Evolutionary conservation across 2,113 vertebrate genomes (phyloP).

Genomic region (Cephalopholis sonnerati): DNA sequence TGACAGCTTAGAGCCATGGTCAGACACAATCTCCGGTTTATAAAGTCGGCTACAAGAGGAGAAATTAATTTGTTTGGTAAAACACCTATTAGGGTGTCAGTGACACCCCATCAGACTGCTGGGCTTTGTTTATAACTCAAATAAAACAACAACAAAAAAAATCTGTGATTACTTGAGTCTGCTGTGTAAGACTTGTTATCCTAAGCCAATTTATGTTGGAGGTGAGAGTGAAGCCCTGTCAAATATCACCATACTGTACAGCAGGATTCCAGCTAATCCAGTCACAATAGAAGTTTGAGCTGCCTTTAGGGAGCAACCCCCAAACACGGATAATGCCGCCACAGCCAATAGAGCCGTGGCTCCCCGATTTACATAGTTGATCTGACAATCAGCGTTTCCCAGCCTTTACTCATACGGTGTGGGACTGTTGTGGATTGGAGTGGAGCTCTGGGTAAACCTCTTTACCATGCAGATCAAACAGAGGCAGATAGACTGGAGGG

Average conservation of each 20-base stretch:
- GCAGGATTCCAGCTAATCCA: constrained; percentile 58
- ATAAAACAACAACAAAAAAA: background rate
- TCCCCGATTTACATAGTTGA: constrained; percentile 51
- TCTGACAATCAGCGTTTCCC: constrained; percentile 61
- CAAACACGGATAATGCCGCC: constrained; percentile 52
- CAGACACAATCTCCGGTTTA: constrained; percentile 44
- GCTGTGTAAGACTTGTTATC: background rate
- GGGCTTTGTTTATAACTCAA: constrained; percentile 29
- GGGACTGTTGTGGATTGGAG: constrained; percentile 54
- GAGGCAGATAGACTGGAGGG: constrained; percentile 41
- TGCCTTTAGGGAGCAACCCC: constrained; percentile 53
- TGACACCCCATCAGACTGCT: constrained; percentile 2
- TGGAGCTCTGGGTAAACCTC: constrained; percentile 70
- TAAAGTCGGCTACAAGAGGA: constrained; percentile 33
- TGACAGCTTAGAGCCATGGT: constrained; percentile 36
- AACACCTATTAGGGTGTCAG: constrained; percentile 38
- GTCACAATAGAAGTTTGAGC: constrained; percentile 55
- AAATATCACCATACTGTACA: constrained; percentile 36
- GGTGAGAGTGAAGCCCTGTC: constrained; percentile 36
- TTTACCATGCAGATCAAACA: constrained; percentile 73
- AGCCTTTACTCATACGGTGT: constrained; percentile 30
- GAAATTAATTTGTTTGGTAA: constrained; percentile 41
- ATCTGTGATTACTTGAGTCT: background rate
- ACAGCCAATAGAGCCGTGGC: constrained; percentile 12
- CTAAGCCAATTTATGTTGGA: constrained; percentile 26